Percentiles rank a stretch among this genome's conserved stretches.
These are phyloP conservation scores for Opisthograptis luteolata DNA, from an alignment of 2,888 invertebrate species.

Conservation along the genomic window DNA sequence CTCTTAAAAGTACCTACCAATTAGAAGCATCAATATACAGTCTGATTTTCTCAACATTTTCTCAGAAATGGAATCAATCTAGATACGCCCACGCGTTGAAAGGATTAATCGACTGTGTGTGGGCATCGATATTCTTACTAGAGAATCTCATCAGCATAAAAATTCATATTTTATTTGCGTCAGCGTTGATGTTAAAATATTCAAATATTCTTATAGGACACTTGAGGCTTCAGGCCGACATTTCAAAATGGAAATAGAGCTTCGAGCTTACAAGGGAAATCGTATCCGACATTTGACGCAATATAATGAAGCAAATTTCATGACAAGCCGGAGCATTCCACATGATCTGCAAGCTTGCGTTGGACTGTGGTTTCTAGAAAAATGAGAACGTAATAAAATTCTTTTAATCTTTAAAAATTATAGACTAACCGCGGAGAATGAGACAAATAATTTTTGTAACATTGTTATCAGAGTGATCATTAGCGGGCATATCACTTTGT, in stretches of 20 bases:
- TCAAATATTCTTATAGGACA: conserved; percentile 77
- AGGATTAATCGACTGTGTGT: conserved; percentile 33
- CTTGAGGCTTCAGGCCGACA: conserved; percentile 72
- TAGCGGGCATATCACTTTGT: too few relatives aligned
- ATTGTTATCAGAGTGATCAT: too few relatives aligned
- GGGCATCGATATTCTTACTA: conserved; percentile 20
- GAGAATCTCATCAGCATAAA: conserved; percentile 45
- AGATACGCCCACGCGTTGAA: conserved; percentile 16
- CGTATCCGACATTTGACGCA: conserved; percentile 71
- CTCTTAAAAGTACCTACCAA: too few relatives aligned
- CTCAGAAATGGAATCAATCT: neutral
- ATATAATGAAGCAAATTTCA: conserved; percentile 70
- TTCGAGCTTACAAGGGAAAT: conserved; percentile 71
- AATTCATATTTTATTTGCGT: conserved; percentile 66
- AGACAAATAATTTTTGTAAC: too few relatives aligned
- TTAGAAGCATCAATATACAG: too few relatives aligned
- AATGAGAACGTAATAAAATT: too few relatives aligned
- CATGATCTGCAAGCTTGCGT: neutral
- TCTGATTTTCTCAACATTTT: neutral
- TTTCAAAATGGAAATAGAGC: conserved; percentile 77
- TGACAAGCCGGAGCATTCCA: conserved; percentile 50
- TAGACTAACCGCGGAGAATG: too few relatives aligned
- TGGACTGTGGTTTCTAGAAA: too few relatives aligned
- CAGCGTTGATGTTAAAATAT: conserved; percentile 71
- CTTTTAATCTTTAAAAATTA: too few relatives aligned